Evolutionary conservation across 2,797 vertebrate species (phyloP).

Genomic region (Neosalanx taihuensis): DNA sequence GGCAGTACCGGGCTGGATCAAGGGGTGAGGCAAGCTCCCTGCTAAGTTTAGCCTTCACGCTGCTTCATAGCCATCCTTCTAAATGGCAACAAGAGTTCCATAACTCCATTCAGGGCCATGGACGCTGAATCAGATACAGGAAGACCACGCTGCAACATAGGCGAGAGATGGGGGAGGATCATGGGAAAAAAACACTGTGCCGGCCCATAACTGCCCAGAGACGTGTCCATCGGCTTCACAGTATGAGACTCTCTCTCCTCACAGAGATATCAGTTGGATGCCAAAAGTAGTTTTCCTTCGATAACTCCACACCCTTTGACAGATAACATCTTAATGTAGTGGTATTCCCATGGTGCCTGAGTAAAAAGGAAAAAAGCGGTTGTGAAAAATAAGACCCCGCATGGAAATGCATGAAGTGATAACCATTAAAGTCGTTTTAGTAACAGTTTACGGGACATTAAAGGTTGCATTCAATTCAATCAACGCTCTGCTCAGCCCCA

Average conservation of each 20-base stretch:
- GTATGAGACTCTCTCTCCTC: constrained; percentile 16
- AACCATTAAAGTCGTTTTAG: neutral
- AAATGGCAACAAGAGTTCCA: constrained; percentile 76
- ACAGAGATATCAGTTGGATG: constrained; percentile 36
- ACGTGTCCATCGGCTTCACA: neutral
- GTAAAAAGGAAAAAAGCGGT: constrained; percentile 16
- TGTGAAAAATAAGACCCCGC: neutral
- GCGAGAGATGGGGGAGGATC: neutral
- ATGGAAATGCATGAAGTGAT: constrained; percentile 6
- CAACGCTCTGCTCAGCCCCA: neutral
- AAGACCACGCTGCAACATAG: neutral
- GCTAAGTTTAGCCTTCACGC: constrained; percentile 82
- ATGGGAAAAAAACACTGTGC: neutral
- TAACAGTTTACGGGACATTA: neutral
- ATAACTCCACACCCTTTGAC: constrained; percentile 53
- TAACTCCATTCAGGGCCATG: constrained; percentile 70
- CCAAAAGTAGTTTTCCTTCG: constrained; percentile 33
- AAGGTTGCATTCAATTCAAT: neutral
- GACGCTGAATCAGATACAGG: constrained; percentile 10
- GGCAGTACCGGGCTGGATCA: constrained; percentile 44
- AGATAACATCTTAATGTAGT: constrained; percentile 37
- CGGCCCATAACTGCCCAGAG: neutral
- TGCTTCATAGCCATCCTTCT: constrained; percentile 76
- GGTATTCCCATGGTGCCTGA: constrained; percentile 65
- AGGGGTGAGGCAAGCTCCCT: constrained; percentile 77